Evolutionary conservation across 2,797 vertebrate genomes (phyloP).

Genomic region (Sparidentex hasta): DNA sequence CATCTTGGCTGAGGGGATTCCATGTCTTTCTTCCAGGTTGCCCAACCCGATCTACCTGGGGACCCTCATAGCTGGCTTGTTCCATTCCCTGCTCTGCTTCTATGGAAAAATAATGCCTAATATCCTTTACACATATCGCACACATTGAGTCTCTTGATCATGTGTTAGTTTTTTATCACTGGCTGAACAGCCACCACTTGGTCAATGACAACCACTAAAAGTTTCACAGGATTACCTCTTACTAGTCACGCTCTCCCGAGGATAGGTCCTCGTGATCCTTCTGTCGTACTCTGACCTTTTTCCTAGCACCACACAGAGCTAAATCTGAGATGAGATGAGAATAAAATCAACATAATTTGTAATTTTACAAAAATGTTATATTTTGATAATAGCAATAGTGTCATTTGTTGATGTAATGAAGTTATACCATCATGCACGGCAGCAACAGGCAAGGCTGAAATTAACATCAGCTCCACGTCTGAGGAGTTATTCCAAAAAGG

Average conservation of each 20-base stretch:
- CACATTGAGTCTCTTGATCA: neutral
- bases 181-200: neutral
- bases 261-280: neutral
- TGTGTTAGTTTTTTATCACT: neutral
- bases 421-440: too few relatives aligned
- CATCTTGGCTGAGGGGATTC: conserved; percentile 15
- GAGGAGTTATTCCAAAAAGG: too few relatives aligned
- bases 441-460: too few relatives aligned
- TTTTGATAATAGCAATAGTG: too few relatives aligned
- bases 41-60: conserved; percentile 89
- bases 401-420: too few relatives aligned
- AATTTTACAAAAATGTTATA: too few relatives aligned
- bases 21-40: conserved; percentile 74
- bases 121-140: conserved; percentile 82
- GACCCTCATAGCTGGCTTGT: conserved; percentile 83
- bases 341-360: too few relatives aligned
- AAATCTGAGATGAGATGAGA: too few relatives aligned
- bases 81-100: conserved; percentile 87
- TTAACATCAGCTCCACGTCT: too few relatives aligned
- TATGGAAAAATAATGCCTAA: conserved; percentile 84
- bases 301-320: neutral
- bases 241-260: neutral
- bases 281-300: neutral
- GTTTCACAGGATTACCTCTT: neutral
- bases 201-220: neutral